These are phyloP conservation scores for Ectropis crepuscularia DNA, from an alignment of 2,888 invertebrate species.

Conservation along the genomic window DNA sequence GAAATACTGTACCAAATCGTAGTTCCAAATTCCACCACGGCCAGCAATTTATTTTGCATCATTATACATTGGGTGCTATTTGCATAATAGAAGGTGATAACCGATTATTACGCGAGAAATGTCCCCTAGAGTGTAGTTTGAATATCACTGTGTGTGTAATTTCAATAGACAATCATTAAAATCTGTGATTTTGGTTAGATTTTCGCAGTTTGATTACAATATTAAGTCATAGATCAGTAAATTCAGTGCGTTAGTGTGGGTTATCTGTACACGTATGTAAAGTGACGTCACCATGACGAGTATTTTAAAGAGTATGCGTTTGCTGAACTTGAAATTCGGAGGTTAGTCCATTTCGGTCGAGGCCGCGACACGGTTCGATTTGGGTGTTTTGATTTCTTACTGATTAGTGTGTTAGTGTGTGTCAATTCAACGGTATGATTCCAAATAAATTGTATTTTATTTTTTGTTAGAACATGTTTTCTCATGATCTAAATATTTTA, in stretches of 20 bases:
- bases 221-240: background rate
- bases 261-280: conserved; percentile 21
- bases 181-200: conserved; percentile 3
- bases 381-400: background rate
- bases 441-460: too few relatives aligned
- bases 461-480: too few relatives aligned
- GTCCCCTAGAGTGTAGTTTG: background rate
- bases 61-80: background rate
- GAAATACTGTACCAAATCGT: conserved; percentile 2
- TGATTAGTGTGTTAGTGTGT: background rate
- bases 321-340: conserved; percentile 58
- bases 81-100: conserved; percentile 14
- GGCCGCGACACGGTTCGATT: conserved; percentile 3
- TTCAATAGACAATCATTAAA: background rate
- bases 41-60: conserved; percentile 1
- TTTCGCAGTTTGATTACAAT: background rate
- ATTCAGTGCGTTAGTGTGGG: conserved; percentile 13
- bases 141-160: background rate
- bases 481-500: too few relatives aligned
- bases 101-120: conserved; percentile 4
- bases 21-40: conserved; percentile 19
- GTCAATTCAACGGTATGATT: background rate
- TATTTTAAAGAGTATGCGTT: conserved; percentile 49
- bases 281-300: conserved; percentile 51
- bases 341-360: conserved; percentile 53